Conservation (phyloP, 2,113 vertebrate genomes). For the Chroicocephalus ridibundus region DNA sequence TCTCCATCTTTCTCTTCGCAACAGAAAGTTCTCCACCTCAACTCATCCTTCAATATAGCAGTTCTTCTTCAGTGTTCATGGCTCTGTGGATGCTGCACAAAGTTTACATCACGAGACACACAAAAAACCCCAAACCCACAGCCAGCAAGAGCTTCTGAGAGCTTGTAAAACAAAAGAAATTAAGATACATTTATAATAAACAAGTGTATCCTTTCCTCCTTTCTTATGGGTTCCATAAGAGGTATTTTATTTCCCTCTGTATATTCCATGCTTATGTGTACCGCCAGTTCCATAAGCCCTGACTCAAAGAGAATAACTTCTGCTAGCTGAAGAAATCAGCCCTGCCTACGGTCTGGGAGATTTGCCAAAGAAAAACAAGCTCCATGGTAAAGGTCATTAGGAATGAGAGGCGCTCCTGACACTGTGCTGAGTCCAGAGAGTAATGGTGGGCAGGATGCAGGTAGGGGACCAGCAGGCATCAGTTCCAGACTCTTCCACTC, state of each 20-base stretch:
- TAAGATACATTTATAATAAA: neutral
- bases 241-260: neutral
- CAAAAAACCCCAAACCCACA: neutral
- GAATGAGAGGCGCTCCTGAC: neutral
- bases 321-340: neutral
- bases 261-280: neutral
- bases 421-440: neutral
- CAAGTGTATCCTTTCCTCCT: neutral
- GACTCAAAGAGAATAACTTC: neutral
- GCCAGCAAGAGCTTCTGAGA: neutral
- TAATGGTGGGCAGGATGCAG: neutral
- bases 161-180: neutral
- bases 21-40: neutral
- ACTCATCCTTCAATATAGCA: neutral
- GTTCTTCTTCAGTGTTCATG: neutral
- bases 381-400: neutral
- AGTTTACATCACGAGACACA: neutral
- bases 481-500: neutral
- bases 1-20: neutral
- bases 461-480: neutral
- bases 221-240: neutral
- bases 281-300: neutral
- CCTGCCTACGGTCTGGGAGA: neutral
- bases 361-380: constrained; percentile 12
- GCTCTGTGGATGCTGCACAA: neutral